These are phyloP conservation scores for Gastrophysa polygoni DNA, from an alignment of 2,888 invertebrate genomes.

Conservation along the genomic window DNA sequence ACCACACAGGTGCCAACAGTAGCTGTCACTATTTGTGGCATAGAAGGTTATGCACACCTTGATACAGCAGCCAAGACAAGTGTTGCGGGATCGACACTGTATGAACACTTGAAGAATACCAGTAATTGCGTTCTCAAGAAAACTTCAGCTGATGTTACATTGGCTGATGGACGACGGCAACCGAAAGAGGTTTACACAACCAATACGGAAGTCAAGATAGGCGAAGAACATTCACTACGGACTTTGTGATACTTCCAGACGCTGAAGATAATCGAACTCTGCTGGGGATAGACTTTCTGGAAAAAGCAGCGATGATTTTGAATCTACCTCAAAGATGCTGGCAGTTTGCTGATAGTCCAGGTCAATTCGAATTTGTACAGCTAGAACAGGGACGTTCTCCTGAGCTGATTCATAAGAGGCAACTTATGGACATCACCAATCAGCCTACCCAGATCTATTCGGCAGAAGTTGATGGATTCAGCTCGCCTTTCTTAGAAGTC, in stretches of 20 bases:
- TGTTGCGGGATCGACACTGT: slow-evolving; percentile 9
- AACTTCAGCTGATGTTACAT: slow-evolving; percentile 3
- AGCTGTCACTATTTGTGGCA: slow-evolving; percentile 8
- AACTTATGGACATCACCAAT: no score
- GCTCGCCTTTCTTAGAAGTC: slow-evolving; percentile 17
- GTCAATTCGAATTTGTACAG: slow-evolving; percentile 6
- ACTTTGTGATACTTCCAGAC: slow-evolving; percentile 24
- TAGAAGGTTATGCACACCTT: slow-evolving; percentile 13
- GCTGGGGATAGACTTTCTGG: slow-evolving; percentile 25
- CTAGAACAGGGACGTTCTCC: slow-evolving; percentile 4
- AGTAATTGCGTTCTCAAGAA: not conserved
- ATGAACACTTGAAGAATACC: not conserved
- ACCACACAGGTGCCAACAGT: slow-evolving; percentile 17
- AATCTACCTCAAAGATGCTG: slow-evolving; percentile 22
- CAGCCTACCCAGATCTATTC: not conserved
- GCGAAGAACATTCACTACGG: slow-evolving; percentile 15
- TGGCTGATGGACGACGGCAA: slow-evolving; percentile 14
- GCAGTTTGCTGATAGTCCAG: slow-evolving; percentile 16
- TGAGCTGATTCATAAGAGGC: not conserved
- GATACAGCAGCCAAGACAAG: slow-evolving; percentile 21
- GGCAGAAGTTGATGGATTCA: not conserved
- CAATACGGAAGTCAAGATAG: slow-evolving; percentile 3
- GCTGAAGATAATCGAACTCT: slow-evolving; percentile 25
- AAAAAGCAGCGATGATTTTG: slow-evolving; percentile 19
- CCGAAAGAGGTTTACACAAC: slow-evolving; percentile 8